Conservation (phyloP, 2,888 invertebrate species). For the Conchocele bisecta region DNA sequence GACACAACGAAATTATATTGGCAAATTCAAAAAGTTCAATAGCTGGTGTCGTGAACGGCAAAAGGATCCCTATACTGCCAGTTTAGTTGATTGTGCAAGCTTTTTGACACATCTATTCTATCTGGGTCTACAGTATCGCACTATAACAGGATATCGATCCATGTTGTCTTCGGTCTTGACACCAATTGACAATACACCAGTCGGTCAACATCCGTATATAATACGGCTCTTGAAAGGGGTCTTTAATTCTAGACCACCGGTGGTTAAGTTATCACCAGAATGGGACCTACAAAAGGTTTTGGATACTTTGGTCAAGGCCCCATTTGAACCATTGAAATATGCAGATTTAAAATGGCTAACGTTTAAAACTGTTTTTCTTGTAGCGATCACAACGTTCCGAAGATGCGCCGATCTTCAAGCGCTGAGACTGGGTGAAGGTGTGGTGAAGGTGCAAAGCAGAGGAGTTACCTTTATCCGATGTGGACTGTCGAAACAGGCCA, state of each 20-base stretch:
- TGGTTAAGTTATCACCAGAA: constrained; percentile 29
- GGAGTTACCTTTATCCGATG: constrained; percentile 18
- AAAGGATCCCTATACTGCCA: constrained; percentile 35
- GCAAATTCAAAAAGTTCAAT: constrained; percentile 35
- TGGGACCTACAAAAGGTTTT: constrained; percentile 42
- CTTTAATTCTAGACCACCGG: constrained; percentile 45
- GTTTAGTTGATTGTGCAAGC: constrained; percentile 31
- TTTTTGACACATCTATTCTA: constrained; percentile 27
- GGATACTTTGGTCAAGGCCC: constrained; percentile 16
- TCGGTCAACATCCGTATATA: constrained; percentile 50
- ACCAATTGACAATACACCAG: constrained; percentile 19
- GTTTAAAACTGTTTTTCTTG: constrained; percentile 35
- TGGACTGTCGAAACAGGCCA: constrained; percentile 34
- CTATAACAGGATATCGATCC: constrained; percentile 39
- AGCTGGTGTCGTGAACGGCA: constrained; percentile 41
- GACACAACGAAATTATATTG: constrained; percentile 24
- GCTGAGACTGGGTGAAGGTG: constrained; percentile 27
- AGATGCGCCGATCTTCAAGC: constrained; percentile 39
- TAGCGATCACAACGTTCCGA: constrained; percentile 34
- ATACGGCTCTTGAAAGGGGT: constrained; percentile 33
- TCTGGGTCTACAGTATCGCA: constrained; percentile 29
- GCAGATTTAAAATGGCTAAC: constrained; percentile 22
- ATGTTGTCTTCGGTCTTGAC: constrained; percentile 37
- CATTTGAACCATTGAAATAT: constrained; percentile 45
- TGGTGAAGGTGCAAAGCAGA: constrained; percentile 25